Evolutionary conservation across 1,140 invertebrate species (phyloP).

Genomic region (Diabrotica undecimpunctata): DNA sequence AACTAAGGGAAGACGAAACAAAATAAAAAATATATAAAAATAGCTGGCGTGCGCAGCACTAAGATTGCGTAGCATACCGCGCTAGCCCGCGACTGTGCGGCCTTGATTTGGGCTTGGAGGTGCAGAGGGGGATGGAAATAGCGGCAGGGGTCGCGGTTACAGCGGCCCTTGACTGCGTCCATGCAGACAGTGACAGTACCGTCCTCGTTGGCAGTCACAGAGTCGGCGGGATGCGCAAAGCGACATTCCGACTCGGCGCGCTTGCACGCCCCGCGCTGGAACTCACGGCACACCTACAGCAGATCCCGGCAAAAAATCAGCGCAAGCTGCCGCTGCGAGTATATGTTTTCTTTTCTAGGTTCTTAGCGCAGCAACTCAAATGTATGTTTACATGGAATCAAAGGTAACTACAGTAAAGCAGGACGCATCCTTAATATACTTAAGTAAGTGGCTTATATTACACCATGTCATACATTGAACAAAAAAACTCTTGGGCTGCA

Average conservation of each 20-base stretch:
- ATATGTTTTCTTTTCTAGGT: neutral
- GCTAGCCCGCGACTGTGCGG: conserved; percentile 88
- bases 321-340: conserved; percentile 42
- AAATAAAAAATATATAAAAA: conserved; percentile 36
- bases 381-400: no score
- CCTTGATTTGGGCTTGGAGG: conserved; percentile 98
- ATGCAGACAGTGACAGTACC: conserved; percentile 97
- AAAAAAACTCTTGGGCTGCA: no score
- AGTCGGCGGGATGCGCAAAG: conserved; percentile 94
- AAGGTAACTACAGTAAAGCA: no score
- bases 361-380: no score
- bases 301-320: conserved; percentile 38
- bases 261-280: conserved; percentile 95
- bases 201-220: conserved; percentile 88
- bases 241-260: conserved; percentile 93
- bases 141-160: conserved; percentile 93
- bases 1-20: neutral
- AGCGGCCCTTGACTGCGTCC: conserved; percentile 96
- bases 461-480: no score
- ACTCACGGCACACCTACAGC: conserved; percentile 95
- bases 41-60: conserved; percentile 47
- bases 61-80: conserved; percentile 79
- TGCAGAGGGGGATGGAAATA: conserved; percentile 97
- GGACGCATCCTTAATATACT: no score
- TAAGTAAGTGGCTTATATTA: no score